A percentile compares a stretch with the other conserved stretches of the same genome.
These are phyloP conservation scores for Eueremaeus valkanovi DNA, from an alignment of 2,888 invertebrate genomes.

Conservation along the genomic window DNA sequence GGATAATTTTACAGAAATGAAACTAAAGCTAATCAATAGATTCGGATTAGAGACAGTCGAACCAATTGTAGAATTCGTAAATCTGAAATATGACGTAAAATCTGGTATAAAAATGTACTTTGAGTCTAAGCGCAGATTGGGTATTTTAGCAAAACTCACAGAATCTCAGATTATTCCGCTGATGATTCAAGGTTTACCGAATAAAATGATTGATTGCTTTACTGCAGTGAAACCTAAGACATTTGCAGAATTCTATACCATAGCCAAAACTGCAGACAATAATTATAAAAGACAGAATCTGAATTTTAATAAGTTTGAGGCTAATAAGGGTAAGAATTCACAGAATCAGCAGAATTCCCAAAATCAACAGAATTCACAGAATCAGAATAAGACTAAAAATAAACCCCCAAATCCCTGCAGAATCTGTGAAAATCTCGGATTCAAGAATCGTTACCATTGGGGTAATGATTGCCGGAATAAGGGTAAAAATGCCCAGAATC, in stretches of 20 bases:
- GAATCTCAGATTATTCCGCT: slow-evolving; percentile 14
- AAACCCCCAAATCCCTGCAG: not conserved
- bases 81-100: not conserved
- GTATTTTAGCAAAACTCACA: not conserved
- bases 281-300: not conserved
- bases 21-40: not conserved
- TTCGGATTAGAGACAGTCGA: slow-evolving; percentile 23
- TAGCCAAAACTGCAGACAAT: slow-evolving; percentile 25
- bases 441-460: slow-evolving; percentile 14
- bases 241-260: slow-evolving; percentile 13
- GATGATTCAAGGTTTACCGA: slow-evolving; percentile 12
- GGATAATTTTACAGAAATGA: not conserved
- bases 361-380: no score
- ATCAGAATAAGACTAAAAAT: not conserved
- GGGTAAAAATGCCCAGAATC: not conserved
- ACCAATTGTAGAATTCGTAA: slow-evolving; percentile 25
- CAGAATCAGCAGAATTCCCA: no score
- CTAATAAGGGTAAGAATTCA: not conserved
- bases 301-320: not conserved
- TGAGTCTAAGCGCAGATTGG: slow-evolving; percentile 16
- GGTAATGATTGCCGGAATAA: not conserved
- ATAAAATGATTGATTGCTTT: not conserved
- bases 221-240: slow-evolving; percentile 11
- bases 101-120: slow-evolving; percentile 25
- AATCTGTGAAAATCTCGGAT: slow-evolving; percentile 15